Base-by-base conservation (phyloP, 2,113 vertebrate species). In the Ornithorhynchus anatinus region DNA sequence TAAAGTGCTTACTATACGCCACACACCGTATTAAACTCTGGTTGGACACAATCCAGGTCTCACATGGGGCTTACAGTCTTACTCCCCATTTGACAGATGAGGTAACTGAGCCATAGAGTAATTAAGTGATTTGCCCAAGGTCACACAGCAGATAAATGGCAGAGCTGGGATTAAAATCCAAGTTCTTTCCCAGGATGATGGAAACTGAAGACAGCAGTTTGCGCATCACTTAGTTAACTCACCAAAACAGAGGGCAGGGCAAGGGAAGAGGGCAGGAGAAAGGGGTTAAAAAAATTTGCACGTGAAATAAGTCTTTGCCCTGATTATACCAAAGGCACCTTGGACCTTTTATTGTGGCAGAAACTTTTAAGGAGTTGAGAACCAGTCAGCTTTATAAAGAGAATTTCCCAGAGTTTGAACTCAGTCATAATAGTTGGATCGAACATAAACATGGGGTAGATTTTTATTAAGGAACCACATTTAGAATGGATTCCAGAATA, bases 191-290 rank as follows among this genome's bases (percentile, higher is more conserved):
- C 10, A 5, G 42, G 33, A 25, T 5, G 47, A 38, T 45, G 32
- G 60, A 27, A 54, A 12, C 59, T 69, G 16, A 32, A 38, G 44
- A 48, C 50, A 5, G 15, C 19, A 27, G 29, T 16, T 11, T 44
- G 64, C 51, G 13, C 38, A n/a, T n/a, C n/a, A n/a, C n/a, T n/a
- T n/a, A n/a, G 64, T 59, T 86, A 82, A 80, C 82, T 80, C 8
- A 72, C 32, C 51, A 31, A 45, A 62, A 57, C 47, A 65, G 32
- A 27, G 47, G 38, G 44, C 36, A 27, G 12, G 5, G 16, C 42
- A 60, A 67, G 29, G 37, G 66, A 33, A 10, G 44, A n/a, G n/a
- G n/a, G n/a, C n/a, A n/a, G n/a, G n/a, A n/a, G n/a, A n/a, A n/a
- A n/a, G n/a, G n/a, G n/a, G n/a, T n/a, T n/a, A n/a, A n/a, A n/a